Percentiles rank a stretch among this genome's conserved stretches.
These are phyloP conservation scores for Poeciliopsis turneri DNA, from an alignment of 2,797 vertebrate genomes.

Conservation along the genomic window DNA sequence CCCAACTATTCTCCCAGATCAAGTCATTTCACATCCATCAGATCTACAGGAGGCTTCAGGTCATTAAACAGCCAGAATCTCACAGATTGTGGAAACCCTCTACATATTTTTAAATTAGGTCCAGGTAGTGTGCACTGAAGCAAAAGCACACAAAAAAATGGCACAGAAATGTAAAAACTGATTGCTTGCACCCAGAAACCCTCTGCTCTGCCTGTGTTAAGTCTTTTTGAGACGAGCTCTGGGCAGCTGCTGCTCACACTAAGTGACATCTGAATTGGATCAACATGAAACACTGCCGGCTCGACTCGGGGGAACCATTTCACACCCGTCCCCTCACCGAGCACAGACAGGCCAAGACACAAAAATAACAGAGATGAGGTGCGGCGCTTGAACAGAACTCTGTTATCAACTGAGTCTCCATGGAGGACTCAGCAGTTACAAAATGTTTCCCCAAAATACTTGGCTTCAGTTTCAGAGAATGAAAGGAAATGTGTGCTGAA, in stretches of 20 bases:
- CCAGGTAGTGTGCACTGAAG: slow-evolving; percentile 11
- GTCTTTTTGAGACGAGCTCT: slow-evolving; percentile 61
- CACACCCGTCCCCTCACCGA: slow-evolving; percentile 38
- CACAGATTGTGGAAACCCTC: slow-evolving; percentile 16
- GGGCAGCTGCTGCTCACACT: slow-evolving; percentile 65
- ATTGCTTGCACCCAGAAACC: slow-evolving; percentile 38
- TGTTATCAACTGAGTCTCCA: slow-evolving; percentile 23
- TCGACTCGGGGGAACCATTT: slow-evolving; percentile 20
- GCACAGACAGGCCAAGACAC: slow-evolving; percentile 50
- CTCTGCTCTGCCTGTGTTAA: slow-evolving; percentile 46
- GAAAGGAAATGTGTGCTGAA: slow-evolving; percentile 24
- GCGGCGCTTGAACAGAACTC: slow-evolving; percentile 30
- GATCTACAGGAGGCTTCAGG: not conserved
- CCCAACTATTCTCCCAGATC: slow-evolving; percentile 2
- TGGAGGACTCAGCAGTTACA: slow-evolving; percentile 50
- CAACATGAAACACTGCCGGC: slow-evolving; percentile 38
- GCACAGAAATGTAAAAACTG: slow-evolving; percentile 31
- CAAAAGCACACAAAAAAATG: slow-evolving; percentile 7
- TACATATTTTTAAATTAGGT: slow-evolving; percentile 12
- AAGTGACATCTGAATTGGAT: slow-evolving; percentile 72
- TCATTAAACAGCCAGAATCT: not conserved
- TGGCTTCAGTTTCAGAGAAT: slow-evolving; percentile 43
- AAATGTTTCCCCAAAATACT: slow-evolving; percentile 43
- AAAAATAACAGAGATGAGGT: slow-evolving; percentile 34
- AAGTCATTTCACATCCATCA: slow-evolving; percentile 1